These are phyloP conservation scores for Ardeotis arabs DNA, from an alignment of 2,113 vertebrate genomes.

Conservation along the genomic window DNA sequence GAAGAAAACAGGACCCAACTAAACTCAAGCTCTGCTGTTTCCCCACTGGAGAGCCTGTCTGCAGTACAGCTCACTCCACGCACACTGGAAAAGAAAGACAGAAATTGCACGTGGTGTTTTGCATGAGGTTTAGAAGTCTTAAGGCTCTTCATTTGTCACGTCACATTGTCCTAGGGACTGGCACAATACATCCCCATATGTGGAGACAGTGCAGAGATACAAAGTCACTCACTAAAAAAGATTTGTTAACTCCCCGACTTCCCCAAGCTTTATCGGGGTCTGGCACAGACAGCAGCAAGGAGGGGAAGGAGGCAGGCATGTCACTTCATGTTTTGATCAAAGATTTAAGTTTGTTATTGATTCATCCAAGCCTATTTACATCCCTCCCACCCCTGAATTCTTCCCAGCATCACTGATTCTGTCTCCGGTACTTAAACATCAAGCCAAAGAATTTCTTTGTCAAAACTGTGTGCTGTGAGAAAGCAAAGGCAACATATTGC, in stretches of 20 bases:
- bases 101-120: background rate
- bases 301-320: background rate
- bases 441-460: conserved; percentile 4
- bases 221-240: background rate
- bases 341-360: conserved; percentile 25
- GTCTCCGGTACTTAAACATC: background rate
- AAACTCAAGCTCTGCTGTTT: background rate
- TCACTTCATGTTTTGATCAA: conserved; percentile 41
- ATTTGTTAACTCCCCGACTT: background rate
- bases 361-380: conserved; percentile 16
- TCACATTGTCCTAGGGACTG: background rate
- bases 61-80: background rate
- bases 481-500: background rate
- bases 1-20: background rate
- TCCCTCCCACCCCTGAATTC: background rate
- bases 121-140: background rate
- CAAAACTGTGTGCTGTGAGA: background rate
- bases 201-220: background rate
- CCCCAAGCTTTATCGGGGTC: background rate
- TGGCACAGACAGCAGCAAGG: background rate
- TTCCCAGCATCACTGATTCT: conserved; percentile 20
- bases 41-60: background rate
- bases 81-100: background rate
- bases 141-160: background rate
- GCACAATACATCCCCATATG: background rate